Percentiles rank a stretch among this genome's conserved stretches.
Evolutionary conservation across 2,888 invertebrate genomes (phyloP).

Genomic region (Scaptomyza tumidula): DNA sequence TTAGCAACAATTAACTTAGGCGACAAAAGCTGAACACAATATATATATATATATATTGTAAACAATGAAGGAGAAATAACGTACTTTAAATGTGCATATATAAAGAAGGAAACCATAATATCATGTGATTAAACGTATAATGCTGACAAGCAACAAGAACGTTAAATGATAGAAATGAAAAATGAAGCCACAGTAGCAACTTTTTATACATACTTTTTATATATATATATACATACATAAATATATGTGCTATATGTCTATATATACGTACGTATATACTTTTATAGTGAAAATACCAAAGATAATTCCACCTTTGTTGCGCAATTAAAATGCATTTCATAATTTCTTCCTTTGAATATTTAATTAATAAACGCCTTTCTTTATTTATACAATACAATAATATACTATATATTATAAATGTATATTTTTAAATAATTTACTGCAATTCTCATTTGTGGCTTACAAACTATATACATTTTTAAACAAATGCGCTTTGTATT

Average conservation of each 20-base stretch:
- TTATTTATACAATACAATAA: slow-evolving; percentile 66
- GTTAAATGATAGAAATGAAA: slow-evolving; percentile 19
- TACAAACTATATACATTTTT: slow-evolving; percentile 78
- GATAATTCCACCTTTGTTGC: slow-evolving; percentile 80
- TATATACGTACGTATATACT: slow-evolving; percentile 53
- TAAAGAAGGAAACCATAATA: slow-evolving; percentile 59
- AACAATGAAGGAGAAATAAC: slow-evolving; percentile 26
- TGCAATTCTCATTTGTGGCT: slow-evolving; percentile 64
- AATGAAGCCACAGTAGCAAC: slow-evolving; percentile 47
- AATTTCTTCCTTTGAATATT: slow-evolving; percentile 72
- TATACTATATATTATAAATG: slow-evolving; percentile 43
- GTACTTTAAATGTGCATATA: slow-evolving; percentile 66
- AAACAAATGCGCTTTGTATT: slow-evolving; percentile 80
- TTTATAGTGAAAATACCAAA: slow-evolving; percentile 76
- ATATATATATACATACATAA: slow-evolving; percentile 43
- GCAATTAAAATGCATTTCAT: slow-evolving; percentile 77
- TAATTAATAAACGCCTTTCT: slow-evolving; percentile 72
- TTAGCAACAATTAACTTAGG: slow-evolving; percentile 69
- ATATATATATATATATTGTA: slow-evolving; percentile 19
- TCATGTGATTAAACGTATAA: slow-evolving; percentile 68
- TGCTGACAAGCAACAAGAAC: slow-evolving; percentile 34
- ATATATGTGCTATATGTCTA: slow-evolving; percentile 41
- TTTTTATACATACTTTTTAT: slow-evolving; percentile 64
- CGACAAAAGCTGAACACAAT: slow-evolving; percentile 51
- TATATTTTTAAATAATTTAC: slow-evolving; percentile 56